These are phyloP conservation scores for Columba janthina DNA, from an alignment of 2,113 vertebrate species.

Conservation along the genomic window DNA sequence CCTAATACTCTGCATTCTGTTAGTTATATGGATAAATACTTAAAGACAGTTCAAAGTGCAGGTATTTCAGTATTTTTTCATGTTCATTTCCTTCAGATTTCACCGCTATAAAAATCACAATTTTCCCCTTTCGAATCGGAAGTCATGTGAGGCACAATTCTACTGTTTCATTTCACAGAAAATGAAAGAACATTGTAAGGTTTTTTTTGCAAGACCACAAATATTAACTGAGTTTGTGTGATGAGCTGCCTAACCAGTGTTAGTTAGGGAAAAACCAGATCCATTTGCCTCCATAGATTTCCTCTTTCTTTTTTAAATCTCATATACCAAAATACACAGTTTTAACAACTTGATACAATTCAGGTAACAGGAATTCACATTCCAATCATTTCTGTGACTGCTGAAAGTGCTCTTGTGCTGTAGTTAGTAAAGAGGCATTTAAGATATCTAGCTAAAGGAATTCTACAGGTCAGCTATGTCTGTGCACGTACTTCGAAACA, in stretches of 20 bases:
- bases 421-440: background rate
- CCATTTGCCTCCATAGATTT: background rate
- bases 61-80: conserved; percentile 6
- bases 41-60: background rate
- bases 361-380: conserved; percentile 71
- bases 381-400: conserved; percentile 61
- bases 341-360: conserved; percentile 51
- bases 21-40: background rate
- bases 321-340: conserved; percentile 21
- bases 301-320: background rate
- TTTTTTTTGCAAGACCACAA: background rate
- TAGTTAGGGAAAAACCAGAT: background rate
- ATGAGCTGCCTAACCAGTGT: background rate
- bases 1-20: background rate
- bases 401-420: conserved; percentile 55
- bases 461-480: background rate
- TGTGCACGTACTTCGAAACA: background rate
- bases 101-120: background rate
- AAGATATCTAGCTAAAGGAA: background rate
- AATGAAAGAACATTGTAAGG: background rate
- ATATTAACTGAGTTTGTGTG: background rate
- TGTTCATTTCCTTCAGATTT: background rate
- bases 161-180: background rate
- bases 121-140: background rate
- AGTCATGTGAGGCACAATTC: background rate